phyloP scores from a whole-genome alignment of 1,140 invertebrate genomes.

The Trachymyrmex cornetzi region DNA sequence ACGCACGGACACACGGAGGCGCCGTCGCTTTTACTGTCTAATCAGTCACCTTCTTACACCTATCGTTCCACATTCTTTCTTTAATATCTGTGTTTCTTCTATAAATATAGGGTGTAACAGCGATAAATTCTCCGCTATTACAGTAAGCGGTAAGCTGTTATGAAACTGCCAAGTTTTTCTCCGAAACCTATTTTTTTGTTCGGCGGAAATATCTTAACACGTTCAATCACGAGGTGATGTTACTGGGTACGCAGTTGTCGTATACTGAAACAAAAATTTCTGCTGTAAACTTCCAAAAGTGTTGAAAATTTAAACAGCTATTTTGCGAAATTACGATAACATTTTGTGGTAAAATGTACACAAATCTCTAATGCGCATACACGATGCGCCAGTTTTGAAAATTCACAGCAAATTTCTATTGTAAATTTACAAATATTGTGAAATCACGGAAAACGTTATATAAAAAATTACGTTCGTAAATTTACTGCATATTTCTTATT shows the following conservation, averaged over 20 bases:
- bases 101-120: not conserved
- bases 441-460: too few relatives aligned
- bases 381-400: too few relatives aligned
- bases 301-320: too few relatives aligned
- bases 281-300: too few relatives aligned
- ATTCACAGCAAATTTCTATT: too few relatives aligned
- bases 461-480: too few relatives aligned
- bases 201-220: not conserved
- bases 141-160: not conserved
- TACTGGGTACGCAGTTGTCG: not conserved
- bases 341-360: too few relatives aligned
- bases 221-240: not conserved
- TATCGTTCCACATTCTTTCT: not conserved
- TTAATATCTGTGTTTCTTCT: not conserved
- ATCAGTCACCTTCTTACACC: constrained; percentile 63
- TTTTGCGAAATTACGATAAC: too few relatives aligned
- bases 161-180: constrained; percentile 17
- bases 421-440: too few relatives aligned
- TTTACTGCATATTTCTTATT: too few relatives aligned
- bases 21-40: constrained; percentile 64
- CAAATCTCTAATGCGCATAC: too few relatives aligned
- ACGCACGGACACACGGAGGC: constrained; percentile 42
- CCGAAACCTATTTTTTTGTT: not conserved
- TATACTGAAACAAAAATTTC: too few relatives aligned
- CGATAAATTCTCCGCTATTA: constrained; percentile 14